Evolutionary conservation across 1,140 invertebrate species (phyloP).

Genomic region (Berghia stephanieae): DNA sequence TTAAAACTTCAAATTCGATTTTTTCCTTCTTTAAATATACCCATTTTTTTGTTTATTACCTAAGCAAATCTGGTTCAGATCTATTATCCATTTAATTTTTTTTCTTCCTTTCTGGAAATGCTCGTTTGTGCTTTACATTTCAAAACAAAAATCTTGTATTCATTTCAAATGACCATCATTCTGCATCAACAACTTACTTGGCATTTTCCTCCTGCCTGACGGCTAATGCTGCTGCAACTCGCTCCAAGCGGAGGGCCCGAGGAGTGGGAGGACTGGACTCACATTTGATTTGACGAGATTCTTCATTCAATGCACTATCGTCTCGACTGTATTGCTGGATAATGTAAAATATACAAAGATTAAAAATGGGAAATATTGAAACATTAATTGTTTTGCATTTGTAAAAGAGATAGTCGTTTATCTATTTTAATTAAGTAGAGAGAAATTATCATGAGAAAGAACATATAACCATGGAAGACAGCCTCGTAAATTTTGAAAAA

Average conservation of each 20-base stretch:
- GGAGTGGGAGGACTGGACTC: constrained; percentile 83
- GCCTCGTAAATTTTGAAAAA: too few relatives aligned
- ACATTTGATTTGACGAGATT: constrained; percentile 74
- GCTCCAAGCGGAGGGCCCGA: constrained; percentile 81
- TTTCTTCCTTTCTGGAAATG: too few relatives aligned
- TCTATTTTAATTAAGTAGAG: not conserved
- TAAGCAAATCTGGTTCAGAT: too few relatives aligned
- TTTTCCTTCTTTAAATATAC: too few relatives aligned
- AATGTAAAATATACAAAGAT: not conserved
- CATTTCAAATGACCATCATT: too few relatives aligned
- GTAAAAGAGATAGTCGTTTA: not conserved
- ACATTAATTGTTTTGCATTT: not conserved
- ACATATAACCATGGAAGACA: too few relatives aligned
- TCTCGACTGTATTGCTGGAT: constrained; percentile 56
- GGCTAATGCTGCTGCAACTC: constrained; percentile 83
- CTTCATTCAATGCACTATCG: constrained; percentile 69
- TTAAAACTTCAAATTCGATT: too few relatives aligned
- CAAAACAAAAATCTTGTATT: too few relatives aligned
- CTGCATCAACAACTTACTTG: constrained; percentile 47
- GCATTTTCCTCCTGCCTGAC: constrained; percentile 83
- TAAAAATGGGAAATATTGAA: not conserved
- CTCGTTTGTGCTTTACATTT: too few relatives aligned
- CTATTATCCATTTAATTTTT: too few relatives aligned
- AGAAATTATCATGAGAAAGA: too few relatives aligned
- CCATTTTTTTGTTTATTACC: too few relatives aligned